A percentile compares a stretch with the other conserved stretches of the same genome.
Conservation (phyloP, 23 tunicate species). For the Halocynthia roretzi region DNA sequence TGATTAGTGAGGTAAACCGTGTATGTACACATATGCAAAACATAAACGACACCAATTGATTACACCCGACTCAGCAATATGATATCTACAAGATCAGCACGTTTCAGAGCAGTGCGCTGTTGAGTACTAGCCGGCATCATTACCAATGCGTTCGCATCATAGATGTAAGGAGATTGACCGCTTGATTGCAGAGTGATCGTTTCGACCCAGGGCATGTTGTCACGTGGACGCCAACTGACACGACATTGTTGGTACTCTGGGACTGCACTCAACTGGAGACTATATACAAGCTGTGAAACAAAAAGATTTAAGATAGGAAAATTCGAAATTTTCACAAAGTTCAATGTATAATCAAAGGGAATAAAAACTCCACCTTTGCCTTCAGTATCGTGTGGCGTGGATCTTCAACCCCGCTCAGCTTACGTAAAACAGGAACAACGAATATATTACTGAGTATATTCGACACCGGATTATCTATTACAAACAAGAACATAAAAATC, state of each 20-base stretch:
- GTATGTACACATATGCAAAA: too few relatives aligned
- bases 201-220: conserved; percentile 51
- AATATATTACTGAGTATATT: conserved; percentile 69
- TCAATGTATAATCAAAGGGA: not conserved
- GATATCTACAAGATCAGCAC: conserved; percentile 71
- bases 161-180: conserved; percentile 43
- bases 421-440: conserved; percentile 65
- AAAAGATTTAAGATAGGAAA: not conserved
- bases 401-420: conserved; percentile 52
- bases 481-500: not conserved
- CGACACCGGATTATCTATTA: conserved; percentile 64
- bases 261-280: conserved; percentile 45
- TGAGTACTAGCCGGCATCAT: conserved; percentile 75
- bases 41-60: not conserved
- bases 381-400: conserved; percentile 61
- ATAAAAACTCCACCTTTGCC: conserved; percentile 38
- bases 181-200: conserved; percentile 66
- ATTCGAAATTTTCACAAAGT: not conserved
- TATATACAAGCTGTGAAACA: conserved; percentile 39
- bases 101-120: conserved; percentile 17
- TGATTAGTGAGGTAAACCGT: too few relatives aligned
- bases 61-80: conserved; percentile 65
- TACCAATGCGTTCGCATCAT: conserved; percentile 70
- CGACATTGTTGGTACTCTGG: conserved; percentile 85
- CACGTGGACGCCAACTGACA: conserved; percentile 61